Evolutionary conservation across 2,888 invertebrate species (phyloP), one percentile per base, ranked within the genome.

Genomic region (Orchestes rusci): DNA sequence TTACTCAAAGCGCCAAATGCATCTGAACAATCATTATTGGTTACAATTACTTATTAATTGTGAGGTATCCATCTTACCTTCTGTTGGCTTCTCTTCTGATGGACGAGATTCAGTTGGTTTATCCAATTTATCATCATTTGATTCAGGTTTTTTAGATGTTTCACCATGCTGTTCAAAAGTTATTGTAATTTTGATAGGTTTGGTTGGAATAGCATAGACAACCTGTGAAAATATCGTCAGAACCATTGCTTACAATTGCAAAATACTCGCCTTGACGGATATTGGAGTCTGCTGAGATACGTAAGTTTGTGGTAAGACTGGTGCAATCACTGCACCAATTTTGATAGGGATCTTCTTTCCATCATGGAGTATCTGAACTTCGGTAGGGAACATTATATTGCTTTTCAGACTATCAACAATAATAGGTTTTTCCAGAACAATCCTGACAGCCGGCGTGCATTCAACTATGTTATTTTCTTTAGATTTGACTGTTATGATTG

Each of bases 271-370:
- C 18, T 30, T 57, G 35, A 70, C 54, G 8, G 62, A 53, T 41
- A 68, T 56, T 4, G 72, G 71, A 3, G 63, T 59, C 31, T 64
- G 59, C 3, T 55, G 52, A 1, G 64, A 64, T 4, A 67, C 60
- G 48, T 54, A 65, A 2, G 59, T 57, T 37, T 60, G 51, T 16
- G 58, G 56, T 12, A 57, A 46, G 1, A 70, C 62, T 4, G 72
- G 70, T 4, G 69, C 72, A 5, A 72, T 60, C 10, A 72, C 65
- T 13, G 70, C 68, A 2, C 70, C 70, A 20, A 72, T 66, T 20
- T 55, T 59, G 19, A 71, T 63, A 1, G 69, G 67, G 50, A 71
- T 64, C 42, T 60, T 62, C 32, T 64, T 59, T 3, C 65, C 65
- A 15, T 63, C 64, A 51, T 69, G 66, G 3, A 64, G 42, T 32